These are phyloP conservation scores for Lamellibrachia luymesi DNA, from an alignment of 1,140 invertebrate species.

Conservation along the genomic window DNA sequence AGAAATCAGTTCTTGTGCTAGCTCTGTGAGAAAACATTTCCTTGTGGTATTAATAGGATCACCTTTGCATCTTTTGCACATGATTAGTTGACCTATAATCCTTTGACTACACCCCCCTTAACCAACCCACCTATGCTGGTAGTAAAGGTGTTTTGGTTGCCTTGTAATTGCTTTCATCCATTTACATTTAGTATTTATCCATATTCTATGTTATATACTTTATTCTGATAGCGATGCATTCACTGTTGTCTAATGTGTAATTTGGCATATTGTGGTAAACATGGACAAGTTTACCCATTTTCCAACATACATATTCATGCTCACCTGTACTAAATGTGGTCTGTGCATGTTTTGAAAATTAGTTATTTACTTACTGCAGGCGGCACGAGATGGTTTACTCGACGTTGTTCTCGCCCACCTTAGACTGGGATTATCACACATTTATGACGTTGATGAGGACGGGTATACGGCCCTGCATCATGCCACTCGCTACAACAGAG, in stretches of 20 bases:
- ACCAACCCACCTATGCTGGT: background rate
- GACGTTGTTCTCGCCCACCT: slow-evolving; percentile 10
- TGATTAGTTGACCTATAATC: background rate
- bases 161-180: background rate
- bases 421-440: background rate
- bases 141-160: background rate
- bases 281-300: background rate
- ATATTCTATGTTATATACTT: too few species aligned
- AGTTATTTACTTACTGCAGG: slow-evolving; percentile 8
- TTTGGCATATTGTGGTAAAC: too few species aligned
- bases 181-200: background rate
- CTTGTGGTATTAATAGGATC: background rate
- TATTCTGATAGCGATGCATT: too few species aligned
- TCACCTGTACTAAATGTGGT: background rate
- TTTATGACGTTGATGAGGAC: slow-evolving; percentile 27
- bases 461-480: slow-evolving; percentile 28
- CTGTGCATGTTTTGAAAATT: background rate
- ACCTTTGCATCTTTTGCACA: background rate
- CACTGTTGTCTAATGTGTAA: too few species aligned
- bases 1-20: background rate
- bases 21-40: background rate
- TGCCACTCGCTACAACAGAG: slow-evolving; percentile 26
- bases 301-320: background rate
- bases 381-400: slow-evolving; percentile 23
- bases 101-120: background rate